phyloP scores from a whole-genome alignment of 1,140 invertebrate genomes.

The Asbolus verrucosus region DNA sequence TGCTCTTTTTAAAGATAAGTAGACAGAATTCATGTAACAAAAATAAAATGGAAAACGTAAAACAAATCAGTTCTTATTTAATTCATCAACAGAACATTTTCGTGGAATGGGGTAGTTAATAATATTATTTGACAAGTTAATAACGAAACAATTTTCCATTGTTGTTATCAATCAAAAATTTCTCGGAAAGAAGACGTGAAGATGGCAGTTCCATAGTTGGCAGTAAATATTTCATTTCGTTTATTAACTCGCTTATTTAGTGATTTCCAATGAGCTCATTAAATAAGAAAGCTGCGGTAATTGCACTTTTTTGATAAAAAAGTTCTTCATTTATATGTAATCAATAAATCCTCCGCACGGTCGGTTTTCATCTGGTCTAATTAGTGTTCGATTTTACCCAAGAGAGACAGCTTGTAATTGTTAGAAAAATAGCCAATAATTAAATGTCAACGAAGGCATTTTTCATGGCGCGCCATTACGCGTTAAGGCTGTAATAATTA shows the following conservation, averaged over 20 bases:
- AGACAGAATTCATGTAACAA: too few species aligned
- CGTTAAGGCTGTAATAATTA: constrained; percentile 25
- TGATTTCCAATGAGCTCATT: constrained; percentile 46
- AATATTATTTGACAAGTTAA: too few species aligned
- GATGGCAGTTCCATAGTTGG: constrained; percentile 46
- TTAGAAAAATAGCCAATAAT: constrained; percentile 34
- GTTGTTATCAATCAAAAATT: too few species aligned
- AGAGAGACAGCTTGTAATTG: neutral
- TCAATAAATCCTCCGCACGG: constrained; percentile 31
- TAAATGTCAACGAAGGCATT: constrained; percentile 27
- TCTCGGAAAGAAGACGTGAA: too few species aligned
- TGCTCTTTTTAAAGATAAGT: too few species aligned
- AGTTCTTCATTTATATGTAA: constrained; percentile 16
- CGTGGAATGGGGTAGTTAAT: too few species aligned
- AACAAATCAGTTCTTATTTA: too few species aligned
- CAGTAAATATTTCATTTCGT: constrained; percentile 37
- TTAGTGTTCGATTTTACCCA: constrained; percentile 14
- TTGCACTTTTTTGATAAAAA: constrained; percentile 23
- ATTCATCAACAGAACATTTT: too few species aligned
- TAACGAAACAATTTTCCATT: too few species aligned
- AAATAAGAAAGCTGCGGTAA: constrained; percentile 42
- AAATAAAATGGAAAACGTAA: too few species aligned
- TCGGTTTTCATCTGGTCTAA: constrained; percentile 16
- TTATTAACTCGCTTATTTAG: constrained; percentile 42
- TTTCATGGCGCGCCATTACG: constrained; percentile 10